A percentile compares a stretch with the other conserved stretches of the same genome.
These are phyloP conservation scores for Centropus bengalensis DNA, from an alignment of 2,113 vertebrate species.

Conservation along the genomic window DNA sequence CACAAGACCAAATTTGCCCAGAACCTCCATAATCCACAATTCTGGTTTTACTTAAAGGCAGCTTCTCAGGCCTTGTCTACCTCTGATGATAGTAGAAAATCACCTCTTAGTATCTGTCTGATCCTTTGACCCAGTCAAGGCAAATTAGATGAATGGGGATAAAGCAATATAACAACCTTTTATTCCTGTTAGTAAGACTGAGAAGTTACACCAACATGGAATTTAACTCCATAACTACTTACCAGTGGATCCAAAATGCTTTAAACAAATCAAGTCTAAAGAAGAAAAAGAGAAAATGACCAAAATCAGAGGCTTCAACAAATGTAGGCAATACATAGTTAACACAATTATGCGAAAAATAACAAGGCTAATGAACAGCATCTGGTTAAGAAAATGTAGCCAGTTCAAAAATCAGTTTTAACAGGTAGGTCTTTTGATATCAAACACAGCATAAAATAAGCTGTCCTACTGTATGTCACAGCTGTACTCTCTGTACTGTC, in stretches of 20 bases:
- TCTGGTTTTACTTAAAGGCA: not conserved
- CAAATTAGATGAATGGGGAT: not conserved
- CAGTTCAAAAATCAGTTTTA: not conserved
- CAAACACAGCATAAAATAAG: not conserved
- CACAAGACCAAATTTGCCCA: not conserved
- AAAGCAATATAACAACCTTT: not conserved
- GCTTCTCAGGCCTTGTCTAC: not conserved
- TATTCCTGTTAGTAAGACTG: not conserved
- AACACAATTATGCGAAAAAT: not conserved
- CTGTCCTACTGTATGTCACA: not conserved
- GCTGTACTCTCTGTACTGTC: not conserved
- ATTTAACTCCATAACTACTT: not conserved
- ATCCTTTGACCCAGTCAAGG: not conserved
- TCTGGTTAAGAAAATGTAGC: not conserved
- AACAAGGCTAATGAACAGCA: not conserved
- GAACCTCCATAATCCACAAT: not conserved
- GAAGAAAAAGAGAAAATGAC: not conserved
- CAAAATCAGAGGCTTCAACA: not conserved
- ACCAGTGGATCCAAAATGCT: not conserved
- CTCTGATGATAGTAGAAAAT: not conserved
- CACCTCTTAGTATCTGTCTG: not conserved
- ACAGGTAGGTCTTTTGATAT: not conserved
- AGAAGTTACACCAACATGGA: not conserved
- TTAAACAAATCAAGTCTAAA: not conserved
- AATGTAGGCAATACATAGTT: not conserved